Base-by-base conservation (phyloP, 2,113 vertebrate species). In the Malurus cyaneus region DNA sequence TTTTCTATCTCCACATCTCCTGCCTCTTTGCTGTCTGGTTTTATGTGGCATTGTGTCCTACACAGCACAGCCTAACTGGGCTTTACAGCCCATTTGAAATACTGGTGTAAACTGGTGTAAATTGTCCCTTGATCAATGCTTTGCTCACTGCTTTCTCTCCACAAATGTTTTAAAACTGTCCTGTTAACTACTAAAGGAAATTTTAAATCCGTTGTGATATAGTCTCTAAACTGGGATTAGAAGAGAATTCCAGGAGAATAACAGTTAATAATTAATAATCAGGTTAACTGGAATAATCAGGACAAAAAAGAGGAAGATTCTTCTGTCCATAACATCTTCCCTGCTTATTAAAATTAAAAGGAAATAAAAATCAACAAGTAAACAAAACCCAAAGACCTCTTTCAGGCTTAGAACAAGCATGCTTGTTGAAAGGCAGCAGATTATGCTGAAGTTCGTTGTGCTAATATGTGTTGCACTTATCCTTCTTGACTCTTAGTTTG, bases 21-120 rank as follows among this genome's bases (percentile, higher is more conserved):
- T 89, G 41, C 23, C 15, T 89, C n/a, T 92, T 66, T 80, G 39
- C 72, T 86, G 50, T 70, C 18, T 12, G 28, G 9, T 92, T 86
- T 95, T 95, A 26, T 80, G 59, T 39, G 66, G 32, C 5, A 1
- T 52, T 66, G 28, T 85, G 36, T 56, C 65, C 88, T 50, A 42
- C 46, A 86, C 62, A 57, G 24, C 29, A 23, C 42, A 81, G 19
- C 11, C 11, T 59, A 59, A 39, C 32, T 74, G 46, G 1, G 5
- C 41, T 80, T 44, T 82, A 42, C 23, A 77, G 21, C 17, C 18
- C 12, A 3, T 18, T 6, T 86, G 65, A 94, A 83, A 50, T 54
- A 56, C 24, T 42, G 18, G 8, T 59, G 23, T 62, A 73, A 92
- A 56, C 24, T 42, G 18, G 8, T 59, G 20, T 62, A 73, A 92